Percentiles rank a stretch among this genome's conserved stretches.
Conservation (phyloP, 1,140 invertebrate species). For the Pseudoatta argentina region DNA sequence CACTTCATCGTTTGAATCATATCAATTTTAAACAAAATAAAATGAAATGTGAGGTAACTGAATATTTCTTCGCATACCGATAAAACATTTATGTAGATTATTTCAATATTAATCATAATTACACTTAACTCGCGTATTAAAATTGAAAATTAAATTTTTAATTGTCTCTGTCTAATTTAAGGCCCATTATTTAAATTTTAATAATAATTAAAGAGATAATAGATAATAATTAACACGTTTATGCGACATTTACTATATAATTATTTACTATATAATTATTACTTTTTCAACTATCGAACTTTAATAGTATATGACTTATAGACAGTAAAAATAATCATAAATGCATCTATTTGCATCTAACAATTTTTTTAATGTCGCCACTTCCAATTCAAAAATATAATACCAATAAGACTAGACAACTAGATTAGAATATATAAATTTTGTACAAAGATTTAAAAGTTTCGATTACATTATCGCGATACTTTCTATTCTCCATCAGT, state of each 20-base stretch:
- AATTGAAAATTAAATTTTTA: not conserved
- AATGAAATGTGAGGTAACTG: slow-evolving; percentile 7
- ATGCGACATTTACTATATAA: not conserved
- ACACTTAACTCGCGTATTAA: not conserved
- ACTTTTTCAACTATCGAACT: not conserved
- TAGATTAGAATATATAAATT: not conserved
- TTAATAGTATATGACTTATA: not conserved
- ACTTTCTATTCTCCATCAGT: slow-evolving; percentile 1
- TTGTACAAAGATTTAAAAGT: slow-evolving; percentile 28
- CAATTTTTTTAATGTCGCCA: not conserved
- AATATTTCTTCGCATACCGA: not conserved
- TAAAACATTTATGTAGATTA: not conserved
- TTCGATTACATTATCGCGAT: slow-evolving; percentile 5
- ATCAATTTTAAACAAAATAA: not conserved
- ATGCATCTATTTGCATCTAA: not conserved
- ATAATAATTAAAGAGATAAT: slow-evolving; percentile 5
- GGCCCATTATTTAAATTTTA: not conserved
- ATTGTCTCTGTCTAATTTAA: not conserved
- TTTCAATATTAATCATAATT: not conserved
- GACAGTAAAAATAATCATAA: not conserved
- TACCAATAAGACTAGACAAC: not conserved
- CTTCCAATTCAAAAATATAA: not conserved
- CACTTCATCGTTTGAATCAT: not conserved
- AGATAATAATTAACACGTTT: not conserved
- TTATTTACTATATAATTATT: not conserved